Evolutionary conservation across 2,797 vertebrate species (phyloP).

Genomic region (Onychomys torridus): DNA sequence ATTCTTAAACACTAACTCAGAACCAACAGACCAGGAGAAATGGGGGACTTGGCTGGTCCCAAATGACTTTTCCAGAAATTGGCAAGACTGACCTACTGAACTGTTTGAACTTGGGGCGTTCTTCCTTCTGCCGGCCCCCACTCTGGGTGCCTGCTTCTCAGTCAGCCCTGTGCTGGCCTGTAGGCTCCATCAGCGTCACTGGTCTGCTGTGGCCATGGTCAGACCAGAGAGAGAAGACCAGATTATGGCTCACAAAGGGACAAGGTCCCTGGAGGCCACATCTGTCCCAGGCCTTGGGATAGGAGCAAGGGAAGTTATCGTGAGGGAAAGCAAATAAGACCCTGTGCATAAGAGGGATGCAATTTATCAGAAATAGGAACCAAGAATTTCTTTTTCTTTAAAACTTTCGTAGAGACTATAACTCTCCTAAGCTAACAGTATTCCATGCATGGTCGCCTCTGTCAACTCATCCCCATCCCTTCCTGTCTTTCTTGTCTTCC

Average conservation of each 20-base stretch:
- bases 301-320: rapidly evolving
- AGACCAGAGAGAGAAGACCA: not conserved
- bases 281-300: rapidly evolving
- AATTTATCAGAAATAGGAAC: not conserved
- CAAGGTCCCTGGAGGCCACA: not conserved
- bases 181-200: not conserved
- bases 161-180: not conserved
- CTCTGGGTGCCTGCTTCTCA: not conserved
- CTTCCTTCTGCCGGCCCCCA: rapidly evolving
- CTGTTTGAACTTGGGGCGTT: too few species aligned
- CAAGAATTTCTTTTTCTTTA: not conserved
- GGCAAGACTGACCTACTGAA: not conserved
- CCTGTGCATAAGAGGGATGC: not conserved
- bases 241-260: not conserved
- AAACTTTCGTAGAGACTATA: not conserved
- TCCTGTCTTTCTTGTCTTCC: too few species aligned
- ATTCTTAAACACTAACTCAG: not conserved
- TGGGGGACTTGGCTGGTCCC: not conserved
- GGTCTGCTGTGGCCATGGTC: not conserved
- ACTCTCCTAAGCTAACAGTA: not conserved
- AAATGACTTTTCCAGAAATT: not conserved
- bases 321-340: not conserved
- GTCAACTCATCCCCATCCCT: too few species aligned
- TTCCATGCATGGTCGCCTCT: not conserved
- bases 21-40: not conserved